phyloP scores from a whole-genome alignment of 2,113 vertebrate genomes.

The Nothoprocta pentlandii region DNA sequence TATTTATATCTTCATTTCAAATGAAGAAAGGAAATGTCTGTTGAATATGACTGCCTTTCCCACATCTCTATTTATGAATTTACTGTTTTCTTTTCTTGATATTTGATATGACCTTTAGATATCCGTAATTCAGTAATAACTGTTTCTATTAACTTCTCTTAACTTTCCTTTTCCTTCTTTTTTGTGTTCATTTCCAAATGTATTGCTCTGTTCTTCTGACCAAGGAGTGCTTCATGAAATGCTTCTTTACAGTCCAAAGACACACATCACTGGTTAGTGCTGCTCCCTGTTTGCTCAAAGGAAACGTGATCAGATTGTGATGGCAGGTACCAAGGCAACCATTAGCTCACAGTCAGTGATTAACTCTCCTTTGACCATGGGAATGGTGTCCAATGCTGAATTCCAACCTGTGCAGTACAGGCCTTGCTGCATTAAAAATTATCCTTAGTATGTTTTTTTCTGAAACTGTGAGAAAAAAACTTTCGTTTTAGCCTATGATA shows the following conservation, averaged over 20 bases:
- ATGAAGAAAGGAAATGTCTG: not conserved
- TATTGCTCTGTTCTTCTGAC: not conserved
- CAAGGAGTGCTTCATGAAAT: not conserved
- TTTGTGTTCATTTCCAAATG: not conserved
- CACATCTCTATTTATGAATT: not conserved
- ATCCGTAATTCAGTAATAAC: not conserved
- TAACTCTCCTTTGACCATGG: not conserved
- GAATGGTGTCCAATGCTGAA: not conserved
- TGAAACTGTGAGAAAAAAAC: not conserved
- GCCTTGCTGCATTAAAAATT: not conserved
- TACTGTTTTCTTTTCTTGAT: not conserved
- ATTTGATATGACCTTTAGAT: not conserved
- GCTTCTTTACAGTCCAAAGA: not conserved
- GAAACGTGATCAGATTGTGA: conserved; percentile 14
- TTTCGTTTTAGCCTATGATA: not conserved
- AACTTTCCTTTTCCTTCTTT: not conserved
- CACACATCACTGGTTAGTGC: not conserved
- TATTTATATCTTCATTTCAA: not conserved
- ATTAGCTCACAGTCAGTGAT: not conserved
- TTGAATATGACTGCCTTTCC: not conserved
- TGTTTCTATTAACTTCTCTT: not conserved
- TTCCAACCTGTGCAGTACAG: not conserved
- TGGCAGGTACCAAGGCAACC: not conserved
- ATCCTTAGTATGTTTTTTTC: not conserved
- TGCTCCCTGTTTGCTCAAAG: conserved; percentile 9